phyloP scores from a whole-genome alignment of 2,113 vertebrate genomes.

The Oxyura jamaicensis region DNA sequence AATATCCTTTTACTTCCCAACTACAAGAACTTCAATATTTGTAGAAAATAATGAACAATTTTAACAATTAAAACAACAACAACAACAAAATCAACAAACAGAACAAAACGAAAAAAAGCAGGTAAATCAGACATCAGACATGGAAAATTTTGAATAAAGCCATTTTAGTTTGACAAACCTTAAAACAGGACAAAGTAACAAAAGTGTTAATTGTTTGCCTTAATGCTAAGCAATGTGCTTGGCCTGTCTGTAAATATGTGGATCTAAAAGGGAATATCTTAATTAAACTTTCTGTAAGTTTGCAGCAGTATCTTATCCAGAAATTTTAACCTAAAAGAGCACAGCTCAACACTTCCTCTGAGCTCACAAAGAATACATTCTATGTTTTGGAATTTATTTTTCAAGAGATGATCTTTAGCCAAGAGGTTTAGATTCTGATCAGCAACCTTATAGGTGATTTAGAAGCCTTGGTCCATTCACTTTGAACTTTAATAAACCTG shows the following conservation, averaged over 20 bases:
- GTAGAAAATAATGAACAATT: neutral
- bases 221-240: neutral
- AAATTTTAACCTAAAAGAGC: neutral
- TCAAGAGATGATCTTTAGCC: neutral
- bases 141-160: neutral
- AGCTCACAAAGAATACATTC: neutral
- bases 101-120: neutral
- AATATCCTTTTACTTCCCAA: neutral
- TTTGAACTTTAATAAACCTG: neutral
- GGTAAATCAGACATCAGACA: neutral
- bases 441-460: neutral
- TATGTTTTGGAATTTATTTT: neutral
- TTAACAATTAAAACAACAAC: neutral
- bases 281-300: neutral
- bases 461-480: neutral
- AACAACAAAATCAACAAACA: neutral
- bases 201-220: neutral
- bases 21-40: neutral
- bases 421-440: neutral
- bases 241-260: neutral
- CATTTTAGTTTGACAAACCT: neutral
- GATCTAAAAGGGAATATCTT: neutral
- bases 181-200: neutral
- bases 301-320: neutral
- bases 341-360: neutral